Evolutionary conservation across 2,113 vertebrate genomes (phyloP).

Genomic region (Bolborhynchus lineola): DNA sequence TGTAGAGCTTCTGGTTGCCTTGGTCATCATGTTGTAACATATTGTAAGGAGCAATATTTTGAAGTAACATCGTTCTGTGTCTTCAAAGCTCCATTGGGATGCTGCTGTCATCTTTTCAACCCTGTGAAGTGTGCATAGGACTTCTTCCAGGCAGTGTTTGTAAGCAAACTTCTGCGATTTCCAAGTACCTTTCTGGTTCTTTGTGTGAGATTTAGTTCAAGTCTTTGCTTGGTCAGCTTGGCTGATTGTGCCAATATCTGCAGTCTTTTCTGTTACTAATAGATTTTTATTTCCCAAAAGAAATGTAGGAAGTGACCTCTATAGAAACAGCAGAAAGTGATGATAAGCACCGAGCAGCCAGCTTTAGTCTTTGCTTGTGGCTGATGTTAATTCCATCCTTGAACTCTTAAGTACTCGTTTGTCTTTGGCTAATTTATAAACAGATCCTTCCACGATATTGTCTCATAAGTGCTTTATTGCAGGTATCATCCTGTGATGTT

Average conservation of each 20-base stretch:
- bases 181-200: neutral
- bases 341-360: neutral
- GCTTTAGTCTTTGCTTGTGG: neutral
- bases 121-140: neutral
- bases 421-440: neutral
- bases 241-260: neutral
- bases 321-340: neutral
- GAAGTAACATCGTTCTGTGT: neutral
- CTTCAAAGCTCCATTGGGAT: neutral
- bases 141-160: neutral
- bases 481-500: neutral
- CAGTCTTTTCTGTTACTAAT: neutral
- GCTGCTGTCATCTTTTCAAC: neutral
- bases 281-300: neutral
- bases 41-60: neutral
- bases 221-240: fast-evolving
- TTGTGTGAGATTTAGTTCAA: neutral
- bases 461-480: neutral
- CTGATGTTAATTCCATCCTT: neutral
- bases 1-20: neutral
- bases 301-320: neutral
- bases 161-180: neutral
- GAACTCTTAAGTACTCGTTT: neutral
- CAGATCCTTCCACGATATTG: neutral
- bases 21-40: neutral